Base-by-base conservation (phyloP, 2,797 vertebrate species). In the Cyclopterus lumpus region DNA sequence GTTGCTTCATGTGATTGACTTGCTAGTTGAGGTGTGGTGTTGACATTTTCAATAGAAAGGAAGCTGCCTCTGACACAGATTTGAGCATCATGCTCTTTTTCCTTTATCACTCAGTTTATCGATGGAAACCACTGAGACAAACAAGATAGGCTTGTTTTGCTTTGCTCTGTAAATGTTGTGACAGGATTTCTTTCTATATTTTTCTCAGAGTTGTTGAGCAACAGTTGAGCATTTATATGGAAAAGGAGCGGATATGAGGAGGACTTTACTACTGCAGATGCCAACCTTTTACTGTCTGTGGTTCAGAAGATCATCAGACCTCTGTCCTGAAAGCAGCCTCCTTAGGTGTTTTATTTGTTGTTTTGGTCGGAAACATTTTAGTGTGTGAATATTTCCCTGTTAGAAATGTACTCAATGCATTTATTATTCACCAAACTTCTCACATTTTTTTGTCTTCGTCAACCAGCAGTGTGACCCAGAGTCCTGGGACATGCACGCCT, bases 251-350 rank as follows among this genome's bases (percentile, higher is more conserved):
- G 40, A 9, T 22, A 46, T 55, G 58, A 67, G 67, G 40, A 46
- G 28, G 40, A 54, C n/a, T 54, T 51, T 46, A 42, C 65, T 6
- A 8, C 48, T 30, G 16, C 8, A 67, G 36, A 79, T 64, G 76
- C 12, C 63, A 74, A 32, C 78, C 51, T 65, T 72, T 80, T 20
- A 18, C 73, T 62, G 57, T 73, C 32, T 75, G 58, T 61, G 73
- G 42, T 71, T 68, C 59, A 77, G 54, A 32, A 40, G 71, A 65
- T 87, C 65, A 74, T 42, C 63, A 89, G 64, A 59, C 34, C 36
- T 73, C 49, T 49, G 51, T n/a, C 62, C 20, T n/a, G 6, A 42
- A 62, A 24, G 20, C 6, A 8, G 4, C 28, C 42, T 64, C 60
- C n/a, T 73, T 51, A 64, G 71, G 38, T 48, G 59, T 72, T 73